phyloP scores from a whole-genome alignment of 2,113 vertebrate genomes.

The Albula glossodonta region DNA sequence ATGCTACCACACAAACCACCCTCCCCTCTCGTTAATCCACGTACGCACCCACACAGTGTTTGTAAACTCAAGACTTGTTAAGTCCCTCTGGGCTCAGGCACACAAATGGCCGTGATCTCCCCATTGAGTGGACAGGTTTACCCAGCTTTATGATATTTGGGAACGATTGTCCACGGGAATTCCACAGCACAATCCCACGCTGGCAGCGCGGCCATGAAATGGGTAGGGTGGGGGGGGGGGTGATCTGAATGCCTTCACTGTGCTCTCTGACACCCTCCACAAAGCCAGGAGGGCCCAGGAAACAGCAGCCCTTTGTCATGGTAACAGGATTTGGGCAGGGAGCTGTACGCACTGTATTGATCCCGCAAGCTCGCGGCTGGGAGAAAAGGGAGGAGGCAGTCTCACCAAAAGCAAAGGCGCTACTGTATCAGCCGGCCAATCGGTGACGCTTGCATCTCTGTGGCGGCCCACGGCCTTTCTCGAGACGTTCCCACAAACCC shows the following conservation, averaged over 20 bases:
- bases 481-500: background rate
- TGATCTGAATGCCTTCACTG: slow-evolving; percentile 47
- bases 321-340: slow-evolving; percentile 38
- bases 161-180: slow-evolving; percentile 49
- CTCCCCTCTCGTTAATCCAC: slow-evolving; percentile 49
- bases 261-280: slow-evolving; percentile 35
- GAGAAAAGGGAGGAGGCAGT: slow-evolving; percentile 11
- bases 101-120: slow-evolving; percentile 46
- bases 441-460: background rate
- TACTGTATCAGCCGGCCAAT: background rate
- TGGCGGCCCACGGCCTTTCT: background rate
- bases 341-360: slow-evolving; percentile 26
- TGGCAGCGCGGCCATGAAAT: slow-evolving; percentile 37
- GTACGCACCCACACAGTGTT: slow-evolving; percentile 44
- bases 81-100: slow-evolving; percentile 46
- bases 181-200: slow-evolving; percentile 50
- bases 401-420: background rate
- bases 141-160: slow-evolving; percentile 53
- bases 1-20: slow-evolving; percentile 48
- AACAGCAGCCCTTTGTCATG: slow-evolving; percentile 50
- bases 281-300: slow-evolving; percentile 41
- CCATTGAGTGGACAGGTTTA: slow-evolving; percentile 37
- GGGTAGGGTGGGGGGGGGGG: background rate
- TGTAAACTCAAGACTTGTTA: slow-evolving; percentile 59
- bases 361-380: slow-evolving; percentile 25